Evolutionary conservation across 2,888 invertebrate genomes (phyloP).

Genomic region (Agrotis clavis): DNA sequence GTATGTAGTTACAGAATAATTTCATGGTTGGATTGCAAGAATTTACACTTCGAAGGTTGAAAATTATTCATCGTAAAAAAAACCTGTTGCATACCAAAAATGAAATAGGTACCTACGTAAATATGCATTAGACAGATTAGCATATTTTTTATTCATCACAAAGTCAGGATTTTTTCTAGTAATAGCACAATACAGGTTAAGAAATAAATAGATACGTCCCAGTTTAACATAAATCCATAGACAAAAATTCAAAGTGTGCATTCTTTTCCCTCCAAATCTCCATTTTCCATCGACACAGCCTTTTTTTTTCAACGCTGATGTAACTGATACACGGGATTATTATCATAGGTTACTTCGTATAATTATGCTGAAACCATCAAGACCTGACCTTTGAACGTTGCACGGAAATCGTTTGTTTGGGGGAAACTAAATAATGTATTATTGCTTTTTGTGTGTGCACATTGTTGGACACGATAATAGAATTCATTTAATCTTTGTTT

Average conservation of each 20-base stretch:
- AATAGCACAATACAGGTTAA: not conserved
- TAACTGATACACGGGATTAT: constrained; percentile 17
- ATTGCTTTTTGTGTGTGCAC: constrained; percentile 47
- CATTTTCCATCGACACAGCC: constrained; percentile 24
- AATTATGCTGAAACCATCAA: constrained; percentile 25
- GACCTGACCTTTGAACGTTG: constrained; percentile 60
- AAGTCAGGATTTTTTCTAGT: too few relatives aligned
- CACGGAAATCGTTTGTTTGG: constrained; percentile 53
- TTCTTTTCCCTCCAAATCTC: constrained; percentile 19
- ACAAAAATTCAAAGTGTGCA: not conserved
- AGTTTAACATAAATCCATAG: not conserved
- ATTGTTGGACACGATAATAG: constrained; percentile 42
- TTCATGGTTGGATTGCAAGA: too few relatives aligned
- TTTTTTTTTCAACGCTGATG: constrained; percentile 21
- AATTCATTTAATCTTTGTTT: not conserved
- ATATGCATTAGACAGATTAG: too few relatives aligned
- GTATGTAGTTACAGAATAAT: too few relatives aligned
- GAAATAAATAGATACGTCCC: not conserved
- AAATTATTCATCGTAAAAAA: too few relatives aligned
- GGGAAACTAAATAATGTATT: constrained; percentile 67
- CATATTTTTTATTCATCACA: too few relatives aligned
- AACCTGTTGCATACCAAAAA: too few relatives aligned
- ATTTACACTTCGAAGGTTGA: too few relatives aligned
- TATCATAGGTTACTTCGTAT: constrained; percentile 44
- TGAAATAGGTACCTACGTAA: too few relatives aligned